Evolutionary conservation across 2,888 invertebrate species (phyloP), one percentile per base, ranked within the genome.

Genomic region (Acanthococcus lagerstroemiae): DNA sequence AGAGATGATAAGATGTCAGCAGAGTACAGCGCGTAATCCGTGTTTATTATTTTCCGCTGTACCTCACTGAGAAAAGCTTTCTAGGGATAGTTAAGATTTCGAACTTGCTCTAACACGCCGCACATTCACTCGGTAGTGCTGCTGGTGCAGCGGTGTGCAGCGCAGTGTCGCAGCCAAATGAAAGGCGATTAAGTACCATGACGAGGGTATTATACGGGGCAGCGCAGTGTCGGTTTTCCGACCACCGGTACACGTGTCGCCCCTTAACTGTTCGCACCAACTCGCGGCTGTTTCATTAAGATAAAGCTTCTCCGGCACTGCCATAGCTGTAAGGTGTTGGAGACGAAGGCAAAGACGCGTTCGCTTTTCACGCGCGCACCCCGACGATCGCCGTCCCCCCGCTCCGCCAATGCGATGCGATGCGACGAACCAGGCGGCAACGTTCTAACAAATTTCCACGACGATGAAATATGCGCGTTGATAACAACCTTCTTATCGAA

Each of bases 161-260:
- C 26, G 1, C 3, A 37, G n/a, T 37, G n/a, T 37, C 37, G 37
- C n/a, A 9, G 12, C 44, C 48, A 54, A 63, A 63, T 63, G 63
- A 63, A 63, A 63, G 37, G 63, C 63, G 48, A 63, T 63, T 63
- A 63, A 63, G 54, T 63, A 63, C 22, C 63, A 50, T 63, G 52
- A 54, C 52, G 63, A 63, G 63, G 63, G 63, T 63, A 63, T n/a
- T n/a, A 48, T 63, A 63, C 50, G 52, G 50, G 63, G 60, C 46
- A 24, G 24, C 27, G n/a, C 12, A 15, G n/a, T 37, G 37, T n/a
- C 37, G 37, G 37, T 37, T 2, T 37, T 9, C 37, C 37, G 37
- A 15, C 37, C 37, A 37, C n/a, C 37, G 12, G 26, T 26, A 63
- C 63, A 63, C 63, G 63, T 63, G 63, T 63, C 63, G 30, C 63